These are phyloP conservation scores for Pseudomyrmex sp. DNA, from an alignment of 1,140 invertebrate genomes.

Conservation along the genomic window DNA sequence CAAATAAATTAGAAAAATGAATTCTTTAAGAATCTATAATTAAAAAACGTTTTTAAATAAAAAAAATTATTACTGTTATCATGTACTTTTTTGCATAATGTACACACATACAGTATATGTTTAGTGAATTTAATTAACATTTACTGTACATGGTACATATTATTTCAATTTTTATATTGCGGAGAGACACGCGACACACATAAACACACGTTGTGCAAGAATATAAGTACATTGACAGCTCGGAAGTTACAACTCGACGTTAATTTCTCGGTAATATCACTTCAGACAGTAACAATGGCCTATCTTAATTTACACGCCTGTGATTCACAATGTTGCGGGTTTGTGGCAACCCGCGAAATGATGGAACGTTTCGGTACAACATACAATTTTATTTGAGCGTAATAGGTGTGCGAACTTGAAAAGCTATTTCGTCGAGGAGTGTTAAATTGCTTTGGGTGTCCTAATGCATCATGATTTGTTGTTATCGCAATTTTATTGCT, in stretches of 20 bases:
- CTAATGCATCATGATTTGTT: neutral
- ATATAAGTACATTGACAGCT: neutral
- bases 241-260: neutral
- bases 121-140: too few species aligned
- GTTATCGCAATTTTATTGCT: neutral
- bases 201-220: too few species aligned
- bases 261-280: constrained; percentile 30
- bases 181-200: neutral
- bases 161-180: constrained; percentile 1
- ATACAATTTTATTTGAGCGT: constrained; percentile 17
- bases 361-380: neutral
- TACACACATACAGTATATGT: too few species aligned
- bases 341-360: neutral
- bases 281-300: constrained; percentile 3
- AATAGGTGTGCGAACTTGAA: constrained; percentile 16
- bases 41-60: too few species aligned
- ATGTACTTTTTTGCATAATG: too few species aligned
- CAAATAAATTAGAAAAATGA: too few species aligned
- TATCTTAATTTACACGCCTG: constrained; percentile 8
- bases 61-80: too few species aligned
- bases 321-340: neutral
- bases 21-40: too few species aligned
- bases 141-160: too few species aligned
- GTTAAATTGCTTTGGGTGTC: constrained; percentile 4
- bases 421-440: neutral